phyloP scores from a whole-genome alignment of 1,140 invertebrate species.

The Lasioglossum albipes region DNA sequence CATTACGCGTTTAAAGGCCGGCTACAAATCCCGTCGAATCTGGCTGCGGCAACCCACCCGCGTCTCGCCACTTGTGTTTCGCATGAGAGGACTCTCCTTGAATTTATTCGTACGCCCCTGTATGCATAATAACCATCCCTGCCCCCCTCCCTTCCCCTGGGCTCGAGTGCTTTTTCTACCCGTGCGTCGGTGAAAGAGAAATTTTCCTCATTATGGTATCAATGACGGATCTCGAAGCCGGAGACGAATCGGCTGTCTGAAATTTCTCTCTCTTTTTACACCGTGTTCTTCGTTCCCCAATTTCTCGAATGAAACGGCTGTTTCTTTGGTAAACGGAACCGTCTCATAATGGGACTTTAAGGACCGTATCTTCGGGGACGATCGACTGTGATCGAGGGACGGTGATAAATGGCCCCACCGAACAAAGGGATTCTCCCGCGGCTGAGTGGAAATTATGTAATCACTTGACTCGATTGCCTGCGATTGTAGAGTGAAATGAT shows the following conservation, averaged over 20 bases:
- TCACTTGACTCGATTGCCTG: neutral
- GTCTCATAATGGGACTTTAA: neutral
- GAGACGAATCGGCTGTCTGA: neutral
- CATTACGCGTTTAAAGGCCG: conserved; percentile 50
- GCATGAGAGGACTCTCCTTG: conserved; percentile 40
- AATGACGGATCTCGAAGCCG: conserved; percentile 6
- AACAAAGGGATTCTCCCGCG: neutral
- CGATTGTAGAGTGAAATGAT: neutral
- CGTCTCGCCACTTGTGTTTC: conserved; percentile 36
- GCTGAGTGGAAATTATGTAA: neutral
- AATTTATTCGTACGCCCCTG: conserved; percentile 46
- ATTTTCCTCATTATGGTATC: conserved; percentile 39
- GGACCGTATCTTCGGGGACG: neutral
- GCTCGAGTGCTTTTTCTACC: conserved; percentile 23
- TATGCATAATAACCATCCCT: conserved; percentile 30
- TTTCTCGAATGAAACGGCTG: neutral
- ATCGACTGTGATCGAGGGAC: conserved; percentile 9
- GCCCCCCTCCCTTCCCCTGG: neutral
- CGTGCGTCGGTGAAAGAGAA: conserved; percentile 6
- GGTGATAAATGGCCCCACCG: neutral
- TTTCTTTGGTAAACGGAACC: neutral
- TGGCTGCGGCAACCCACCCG: neutral
- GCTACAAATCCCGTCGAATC: conserved; percentile 29
- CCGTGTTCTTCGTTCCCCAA: neutral
- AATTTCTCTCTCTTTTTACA: neutral